These are phyloP conservation scores for Trichogramma dendrolimi DNA, from an alignment of 2,888 invertebrate species.

Conservation along the genomic window DNA sequence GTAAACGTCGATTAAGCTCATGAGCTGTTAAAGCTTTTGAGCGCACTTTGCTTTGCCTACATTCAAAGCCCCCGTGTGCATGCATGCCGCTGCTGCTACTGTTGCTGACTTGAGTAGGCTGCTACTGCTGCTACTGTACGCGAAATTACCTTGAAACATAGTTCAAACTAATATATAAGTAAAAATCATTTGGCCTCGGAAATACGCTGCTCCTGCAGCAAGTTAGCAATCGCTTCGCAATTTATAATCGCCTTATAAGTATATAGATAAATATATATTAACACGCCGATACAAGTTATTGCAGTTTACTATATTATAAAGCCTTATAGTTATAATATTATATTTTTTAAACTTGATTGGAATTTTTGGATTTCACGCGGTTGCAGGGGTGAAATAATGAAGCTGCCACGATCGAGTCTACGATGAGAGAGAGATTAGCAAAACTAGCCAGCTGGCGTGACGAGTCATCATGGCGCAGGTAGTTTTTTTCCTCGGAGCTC, in stretches of 20 bases:
- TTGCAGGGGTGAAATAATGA: constrained; percentile 38
- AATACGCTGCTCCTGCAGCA: background rate
- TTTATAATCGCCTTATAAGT: too few relatives aligned
- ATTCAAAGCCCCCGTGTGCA: background rate
- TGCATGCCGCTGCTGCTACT: background rate
- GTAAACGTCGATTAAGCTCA: constrained; percentile 12
- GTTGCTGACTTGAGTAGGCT: too few relatives aligned
- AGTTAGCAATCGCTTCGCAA: too few relatives aligned
- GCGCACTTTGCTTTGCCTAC: background rate
- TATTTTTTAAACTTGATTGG: too few relatives aligned
- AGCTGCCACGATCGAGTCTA: constrained; percentile 36
- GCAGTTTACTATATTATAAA: too few relatives aligned
- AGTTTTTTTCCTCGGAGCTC: constrained; percentile 41
- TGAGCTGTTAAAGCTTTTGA: constrained; percentile 13
- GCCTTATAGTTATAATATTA: too few relatives aligned
- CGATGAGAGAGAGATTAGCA: constrained; percentile 37
- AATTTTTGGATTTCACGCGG: background rate
- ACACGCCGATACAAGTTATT: too few relatives aligned
- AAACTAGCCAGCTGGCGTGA: constrained; percentile 37
- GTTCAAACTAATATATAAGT: background rate
- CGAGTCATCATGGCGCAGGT: constrained; percentile 45
- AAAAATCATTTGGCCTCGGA: constrained; percentile 9
- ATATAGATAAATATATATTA: background rate
- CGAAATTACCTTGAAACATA: background rate
- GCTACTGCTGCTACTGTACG: too few relatives aligned